phyloP scores from a whole-genome alignment of 2,888 invertebrate genomes.

The Chamaedrilus cognettii region DNA sequence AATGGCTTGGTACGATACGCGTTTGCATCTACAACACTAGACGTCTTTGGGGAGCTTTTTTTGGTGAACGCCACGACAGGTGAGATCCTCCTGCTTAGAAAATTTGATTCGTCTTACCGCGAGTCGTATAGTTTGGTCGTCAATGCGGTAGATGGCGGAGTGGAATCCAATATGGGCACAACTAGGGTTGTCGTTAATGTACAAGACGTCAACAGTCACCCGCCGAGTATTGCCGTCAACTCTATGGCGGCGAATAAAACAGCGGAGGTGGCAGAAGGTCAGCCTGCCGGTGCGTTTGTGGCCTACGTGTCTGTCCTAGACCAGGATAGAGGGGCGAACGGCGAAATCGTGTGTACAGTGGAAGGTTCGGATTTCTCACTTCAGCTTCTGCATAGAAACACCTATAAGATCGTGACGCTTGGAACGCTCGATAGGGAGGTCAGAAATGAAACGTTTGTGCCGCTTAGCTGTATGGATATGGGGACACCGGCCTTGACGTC shows the following conservation, averaged over 20 bases:
- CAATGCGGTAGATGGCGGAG: slow-evolving; percentile 25
- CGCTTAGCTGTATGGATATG: slow-evolving; percentile 62
- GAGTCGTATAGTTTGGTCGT: slow-evolving; percentile 13
- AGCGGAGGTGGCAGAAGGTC: slow-evolving; percentile 15
- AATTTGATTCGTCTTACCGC: slow-evolving; percentile 12
- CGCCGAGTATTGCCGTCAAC: slow-evolving; percentile 26
- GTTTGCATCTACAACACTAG: slow-evolving; percentile 24
- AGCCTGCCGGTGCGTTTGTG: slow-evolving; percentile 17
- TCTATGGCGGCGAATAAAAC: slow-evolving; percentile 4
- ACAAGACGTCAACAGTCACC: slow-evolving; percentile 28
- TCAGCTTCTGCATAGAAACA: slow-evolving; percentile 8
- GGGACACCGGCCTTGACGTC: slow-evolving; percentile 30
- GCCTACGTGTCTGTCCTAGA: slow-evolving; percentile 19
- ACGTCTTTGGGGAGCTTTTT: slow-evolving; percentile 31
- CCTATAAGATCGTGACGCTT: slow-evolving; percentile 69
- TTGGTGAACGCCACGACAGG: slow-evolving; percentile 17
- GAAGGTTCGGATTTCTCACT: slow-evolving; percentile 12
- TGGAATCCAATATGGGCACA: slow-evolving; percentile 16
- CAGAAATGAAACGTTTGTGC: slow-evolving; percentile 87
- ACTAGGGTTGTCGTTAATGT: slow-evolving; percentile 11
- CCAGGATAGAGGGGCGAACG: slow-evolving; percentile 16
- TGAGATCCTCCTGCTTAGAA: slow-evolving; percentile 8
- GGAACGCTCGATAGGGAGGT: slow-evolving; percentile 88
- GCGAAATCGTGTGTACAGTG: slow-evolving; percentile 9
- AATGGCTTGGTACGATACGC: slow-evolving; percentile 26